A percentile compares a stretch with the other conserved stretches of the same genome.
Conservation (phyloP, 2,888 invertebrate genomes). For the Ypsolopha sequella region DNA sequence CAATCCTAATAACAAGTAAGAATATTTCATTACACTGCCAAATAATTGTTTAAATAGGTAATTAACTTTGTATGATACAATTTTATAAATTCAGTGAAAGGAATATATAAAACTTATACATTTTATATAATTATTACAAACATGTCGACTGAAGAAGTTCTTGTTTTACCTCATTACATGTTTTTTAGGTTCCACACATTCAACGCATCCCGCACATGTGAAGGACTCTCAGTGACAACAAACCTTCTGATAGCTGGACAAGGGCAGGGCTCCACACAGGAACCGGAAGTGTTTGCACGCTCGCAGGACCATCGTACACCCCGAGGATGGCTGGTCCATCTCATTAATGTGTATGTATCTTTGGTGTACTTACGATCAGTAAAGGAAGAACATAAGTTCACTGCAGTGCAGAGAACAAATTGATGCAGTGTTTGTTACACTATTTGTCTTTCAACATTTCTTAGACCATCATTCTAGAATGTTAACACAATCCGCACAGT, state of each 20-base stretch:
- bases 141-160: neutral
- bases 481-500: too few species aligned
- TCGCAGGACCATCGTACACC: conserved; percentile 87
- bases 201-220: conserved; percentile 82
- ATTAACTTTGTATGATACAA: neutral
- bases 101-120: too few species aligned
- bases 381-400: neutral
- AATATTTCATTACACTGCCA: conserved; percentile 13
- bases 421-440: neutral
- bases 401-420: neutral
- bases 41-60: too few species aligned
- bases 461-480: too few species aligned
- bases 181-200: conserved; percentile 84
- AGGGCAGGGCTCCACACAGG: conserved; percentile 46
- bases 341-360: conserved; percentile 81
- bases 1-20: conserved; percentile 95
- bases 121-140: neutral
- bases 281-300: conserved; percentile 73
- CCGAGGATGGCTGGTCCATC: conserved; percentile 95
- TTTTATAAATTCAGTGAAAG: neutral
- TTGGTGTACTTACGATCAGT: neutral
- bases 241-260: conserved; percentile 61
- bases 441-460: too few species aligned
- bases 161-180: neutral
- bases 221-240: conserved; percentile 53